Conservation (phyloP, 2,888 invertebrate genomes). For the Xanthorhoe spadicearia region DNA sequence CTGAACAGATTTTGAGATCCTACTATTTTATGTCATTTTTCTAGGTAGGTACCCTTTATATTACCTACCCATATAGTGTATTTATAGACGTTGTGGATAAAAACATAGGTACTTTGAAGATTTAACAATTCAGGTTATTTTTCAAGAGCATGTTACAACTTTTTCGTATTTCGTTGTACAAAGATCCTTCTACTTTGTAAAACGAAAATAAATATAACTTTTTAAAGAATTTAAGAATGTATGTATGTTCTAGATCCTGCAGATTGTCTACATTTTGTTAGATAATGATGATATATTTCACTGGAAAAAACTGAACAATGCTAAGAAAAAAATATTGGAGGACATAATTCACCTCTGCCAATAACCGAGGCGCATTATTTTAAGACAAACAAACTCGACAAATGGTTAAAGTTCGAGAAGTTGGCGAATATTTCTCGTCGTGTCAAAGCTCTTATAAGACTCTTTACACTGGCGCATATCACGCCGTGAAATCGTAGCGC, state of each 20-base stretch:
- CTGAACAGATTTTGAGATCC: too few relatives aligned
- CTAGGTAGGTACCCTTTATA: too few relatives aligned
- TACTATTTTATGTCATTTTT: too few relatives aligned
- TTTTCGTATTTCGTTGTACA: background rate
- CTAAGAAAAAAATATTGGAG: constrained; percentile 2
- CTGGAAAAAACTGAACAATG: background rate
- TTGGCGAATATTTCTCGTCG: constrained; percentile 43
- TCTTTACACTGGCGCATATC: too few relatives aligned
- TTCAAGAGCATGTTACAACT: too few relatives aligned
- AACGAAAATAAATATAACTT: too few relatives aligned
- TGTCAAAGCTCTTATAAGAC: constrained; percentile 4
- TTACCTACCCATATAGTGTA: too few relatives aligned
- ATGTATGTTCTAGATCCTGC: background rate
- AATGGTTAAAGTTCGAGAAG: constrained; percentile 46
- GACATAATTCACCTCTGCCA: constrained; percentile 25
- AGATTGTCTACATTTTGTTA: background rate
- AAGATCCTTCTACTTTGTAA: background rate
- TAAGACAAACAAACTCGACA: constrained; percentile 48
- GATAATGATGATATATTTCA: background rate
- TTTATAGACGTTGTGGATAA: too few relatives aligned
- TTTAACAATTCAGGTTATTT: too few relatives aligned
- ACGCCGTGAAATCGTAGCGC: too few relatives aligned
- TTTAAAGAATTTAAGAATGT: background rate
- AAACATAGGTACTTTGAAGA: too few relatives aligned
- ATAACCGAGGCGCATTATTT: constrained; percentile 34